Conservation (phyloP, 1,140 invertebrate genomes). For the Bombus waltoni region DNA sequence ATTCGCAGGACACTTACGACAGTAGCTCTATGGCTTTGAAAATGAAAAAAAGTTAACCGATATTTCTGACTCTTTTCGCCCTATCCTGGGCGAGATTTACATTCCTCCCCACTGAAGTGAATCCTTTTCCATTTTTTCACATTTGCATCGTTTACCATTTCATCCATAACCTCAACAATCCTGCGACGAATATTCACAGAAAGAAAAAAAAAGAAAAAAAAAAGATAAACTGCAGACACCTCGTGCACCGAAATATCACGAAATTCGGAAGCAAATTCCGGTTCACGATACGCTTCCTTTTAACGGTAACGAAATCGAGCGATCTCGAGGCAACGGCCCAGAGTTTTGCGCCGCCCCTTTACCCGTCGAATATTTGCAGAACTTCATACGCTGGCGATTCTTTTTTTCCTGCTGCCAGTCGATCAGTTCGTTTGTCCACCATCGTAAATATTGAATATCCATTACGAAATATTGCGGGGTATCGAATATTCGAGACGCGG, state of each 20-base stretch:
- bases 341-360: neutral
- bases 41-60: too few species aligned
- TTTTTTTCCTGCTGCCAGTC: neutral
- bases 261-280: neutral
- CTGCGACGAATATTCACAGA: too few species aligned
- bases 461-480: slow-evolving; percentile 66
- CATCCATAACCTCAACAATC: too few species aligned
- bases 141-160: too few species aligned
- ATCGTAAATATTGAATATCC: slow-evolving; percentile 69
- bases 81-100: too few species aligned
- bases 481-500: slow-evolving; percentile 63
- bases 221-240: neutral
- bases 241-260: neutral
- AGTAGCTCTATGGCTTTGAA: too few species aligned
- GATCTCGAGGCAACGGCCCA: neutral
- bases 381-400: neutral
- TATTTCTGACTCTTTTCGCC: too few species aligned
- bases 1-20: too few species aligned
- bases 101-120: too few species aligned
- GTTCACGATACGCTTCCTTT: neutral
- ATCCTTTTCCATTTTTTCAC: too few species aligned
- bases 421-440: slow-evolving; percentile 52
- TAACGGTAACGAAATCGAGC: neutral
- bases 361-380: neutral
- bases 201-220: too few species aligned